These are phyloP conservation scores for Vicugna pacos DNA, from an alignment of 2,113 vertebrate genomes.

Conservation along the genomic window DNA sequence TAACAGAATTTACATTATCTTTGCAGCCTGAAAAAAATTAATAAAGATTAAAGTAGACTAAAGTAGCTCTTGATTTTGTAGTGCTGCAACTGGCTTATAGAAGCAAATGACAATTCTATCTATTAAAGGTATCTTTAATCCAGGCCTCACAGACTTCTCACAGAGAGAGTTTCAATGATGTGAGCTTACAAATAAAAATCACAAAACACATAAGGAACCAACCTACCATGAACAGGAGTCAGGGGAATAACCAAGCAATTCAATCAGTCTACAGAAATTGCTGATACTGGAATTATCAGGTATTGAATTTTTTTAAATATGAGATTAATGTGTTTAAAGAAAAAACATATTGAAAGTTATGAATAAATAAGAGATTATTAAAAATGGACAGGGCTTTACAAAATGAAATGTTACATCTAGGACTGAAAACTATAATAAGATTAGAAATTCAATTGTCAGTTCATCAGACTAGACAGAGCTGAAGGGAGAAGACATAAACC, in stretches of 20 bases:
- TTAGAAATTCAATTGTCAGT: slow-evolving; percentile 1
- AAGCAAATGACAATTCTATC: not conserved
- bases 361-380: slow-evolving; percentile 14
- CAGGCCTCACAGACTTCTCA: not conserved
- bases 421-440: not conserved
- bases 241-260: not conserved
- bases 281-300: not conserved
- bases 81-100: not conserved
- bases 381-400: not conserved
- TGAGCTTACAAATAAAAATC: slow-evolving; percentile 26
- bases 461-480: not conserved
- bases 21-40: not conserved
- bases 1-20: not conserved
- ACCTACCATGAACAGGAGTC: not conserved
- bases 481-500: not conserved
- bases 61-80: not conserved
- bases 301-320: not conserved
- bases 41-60: not conserved
- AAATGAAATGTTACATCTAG: slow-evolving; percentile 6
- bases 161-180: not conserved
- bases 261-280: not conserved
- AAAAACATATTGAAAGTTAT: slow-evolving; percentile 4
- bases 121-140: not conserved
- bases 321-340: slow-evolving; percentile 9
- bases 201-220: not conserved